Evolutionary conservation across 2,113 vertebrate species (phyloP), one percentile per base, ranked within the genome.

Genomic region (Nycticebus coucang): DNA sequence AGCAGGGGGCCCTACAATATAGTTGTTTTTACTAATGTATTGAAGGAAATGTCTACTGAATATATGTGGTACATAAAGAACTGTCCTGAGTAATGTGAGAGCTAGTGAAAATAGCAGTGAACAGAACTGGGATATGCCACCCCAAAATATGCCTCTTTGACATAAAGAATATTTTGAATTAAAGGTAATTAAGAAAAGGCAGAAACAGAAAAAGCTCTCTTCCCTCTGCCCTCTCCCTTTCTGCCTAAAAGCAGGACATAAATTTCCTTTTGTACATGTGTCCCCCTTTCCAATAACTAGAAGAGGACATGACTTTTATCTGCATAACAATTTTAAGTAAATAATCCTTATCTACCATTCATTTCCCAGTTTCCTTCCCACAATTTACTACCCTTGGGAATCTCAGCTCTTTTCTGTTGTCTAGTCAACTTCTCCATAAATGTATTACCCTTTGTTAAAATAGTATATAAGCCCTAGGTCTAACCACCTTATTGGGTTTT

Each of bases 31-130:
- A 82, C 71, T 93, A 75, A 82, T 74, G 90, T 28, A 60, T 83
- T 37, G 45, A 91, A 80, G 6, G 37, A 79, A 96, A 83, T 87
- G 66, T 64, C 82, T 88, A 41, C 69, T 69, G 87, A 53, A 35
- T 0, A 0, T 28, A 6, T 37, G 45, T 22, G 68, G 12, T 30
- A 78, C 41, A 12, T 72, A 12, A 85, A 91, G 64, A 79, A 72
- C 45, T 50, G 3, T 77, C 33, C 66, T 45, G n/a, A 30, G 28
- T 69, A 33, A 45, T 64, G 37, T 12, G 14, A 5, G 79, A 82
- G 45, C 41, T 85, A 83, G 72, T 72, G 28, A 59, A 96, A 94
- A 95, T 9, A 96, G 72, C 87, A 59, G 30, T 26, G 11, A 81
- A 81, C 24, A 30, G n/a, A 17, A 64, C 28, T 12, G 45, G 28